Evolutionary conservation across 2,113 vertebrate genomes (phyloP).

Genomic region (Corythaixoides concolor): DNA sequence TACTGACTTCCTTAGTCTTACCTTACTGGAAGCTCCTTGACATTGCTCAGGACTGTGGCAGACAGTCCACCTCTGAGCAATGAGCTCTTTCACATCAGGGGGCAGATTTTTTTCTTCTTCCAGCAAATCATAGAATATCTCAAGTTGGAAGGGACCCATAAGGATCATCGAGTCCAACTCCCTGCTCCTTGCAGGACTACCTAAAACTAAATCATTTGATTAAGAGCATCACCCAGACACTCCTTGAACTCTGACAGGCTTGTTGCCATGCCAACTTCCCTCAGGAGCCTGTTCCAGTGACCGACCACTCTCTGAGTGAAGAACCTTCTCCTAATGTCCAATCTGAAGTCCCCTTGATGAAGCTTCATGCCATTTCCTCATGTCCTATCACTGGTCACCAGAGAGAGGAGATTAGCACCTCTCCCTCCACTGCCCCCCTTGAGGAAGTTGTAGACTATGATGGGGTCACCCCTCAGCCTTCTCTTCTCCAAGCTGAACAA

Average conservation of each 20-base stretch:
- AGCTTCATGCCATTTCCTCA: neutral
- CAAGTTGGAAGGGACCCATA: neutral
- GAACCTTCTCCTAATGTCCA: neutral
- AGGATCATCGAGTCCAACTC: neutral
- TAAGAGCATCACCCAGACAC: rapidly evolving
- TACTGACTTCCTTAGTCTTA: neutral
- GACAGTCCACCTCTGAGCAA: neutral
- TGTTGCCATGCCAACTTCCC: neutral
- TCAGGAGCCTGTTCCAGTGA: neutral
- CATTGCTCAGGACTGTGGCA: neutral
- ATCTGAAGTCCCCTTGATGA: neutral
- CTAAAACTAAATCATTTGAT: neutral
- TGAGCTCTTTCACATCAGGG: neutral
- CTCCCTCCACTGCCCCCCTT: neutral
- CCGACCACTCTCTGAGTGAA: rapidly evolving
- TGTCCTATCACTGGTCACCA: neutral
- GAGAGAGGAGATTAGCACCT: neutral
- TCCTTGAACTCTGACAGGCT: neutral
- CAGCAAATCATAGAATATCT: neutral
- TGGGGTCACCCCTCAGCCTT: neutral
- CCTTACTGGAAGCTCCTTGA: neutral
- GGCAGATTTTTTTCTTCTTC: neutral
- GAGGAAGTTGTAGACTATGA: neutral
- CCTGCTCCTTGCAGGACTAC: rapidly evolving
- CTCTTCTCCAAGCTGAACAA: neutral